Percentiles rank a stretch among this genome's conserved stretches.
phyloP scores from a whole-genome alignment of 2,797 vertebrate species.

The Mycteria americana region DNA sequence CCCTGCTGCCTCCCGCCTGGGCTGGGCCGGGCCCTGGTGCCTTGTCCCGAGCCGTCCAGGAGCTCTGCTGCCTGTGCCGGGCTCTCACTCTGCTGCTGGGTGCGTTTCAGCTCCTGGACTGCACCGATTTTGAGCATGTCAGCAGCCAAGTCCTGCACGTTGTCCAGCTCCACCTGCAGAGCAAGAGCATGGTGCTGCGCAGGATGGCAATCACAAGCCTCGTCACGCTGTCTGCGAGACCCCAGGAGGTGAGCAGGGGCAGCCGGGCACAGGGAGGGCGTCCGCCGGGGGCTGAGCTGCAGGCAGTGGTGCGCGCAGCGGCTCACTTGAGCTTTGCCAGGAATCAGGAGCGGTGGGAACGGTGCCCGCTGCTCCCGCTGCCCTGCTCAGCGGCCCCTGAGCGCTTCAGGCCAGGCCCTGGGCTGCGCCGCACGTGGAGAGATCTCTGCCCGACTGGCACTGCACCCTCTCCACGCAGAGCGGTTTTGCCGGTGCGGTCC shows the following conservation, averaged over 20 bases:
- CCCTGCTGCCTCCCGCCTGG: neutral
- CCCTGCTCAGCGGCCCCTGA: neutral
- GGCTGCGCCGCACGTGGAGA: neutral
- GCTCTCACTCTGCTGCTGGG: neutral
- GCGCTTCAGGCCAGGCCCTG: neutral
- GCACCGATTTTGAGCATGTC: rapidly evolving
- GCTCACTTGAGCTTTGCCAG: neutral
- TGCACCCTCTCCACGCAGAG: neutral
- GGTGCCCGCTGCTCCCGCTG: too few species aligned
- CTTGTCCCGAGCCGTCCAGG: neutral
- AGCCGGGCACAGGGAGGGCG: neutral
- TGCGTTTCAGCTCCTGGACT: neutral
- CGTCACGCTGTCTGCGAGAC: neutral
- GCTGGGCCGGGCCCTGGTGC: neutral
- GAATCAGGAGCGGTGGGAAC: neutral
- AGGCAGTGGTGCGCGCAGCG: neutral
- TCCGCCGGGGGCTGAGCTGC: too few species aligned
- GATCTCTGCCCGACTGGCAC: neutral
- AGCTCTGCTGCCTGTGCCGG: neutral
- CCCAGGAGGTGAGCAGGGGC: neutral
- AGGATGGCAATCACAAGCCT: neutral
- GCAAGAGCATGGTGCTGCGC: neutral
- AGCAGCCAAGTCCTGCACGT: rapidly evolving
- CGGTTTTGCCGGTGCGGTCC: too few species aligned
- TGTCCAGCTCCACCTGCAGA: neutral